These are phyloP conservation scores for Mesembrinibis cayennensis DNA, from an alignment of 2,113 vertebrate genomes.

Conservation along the genomic window DNA sequence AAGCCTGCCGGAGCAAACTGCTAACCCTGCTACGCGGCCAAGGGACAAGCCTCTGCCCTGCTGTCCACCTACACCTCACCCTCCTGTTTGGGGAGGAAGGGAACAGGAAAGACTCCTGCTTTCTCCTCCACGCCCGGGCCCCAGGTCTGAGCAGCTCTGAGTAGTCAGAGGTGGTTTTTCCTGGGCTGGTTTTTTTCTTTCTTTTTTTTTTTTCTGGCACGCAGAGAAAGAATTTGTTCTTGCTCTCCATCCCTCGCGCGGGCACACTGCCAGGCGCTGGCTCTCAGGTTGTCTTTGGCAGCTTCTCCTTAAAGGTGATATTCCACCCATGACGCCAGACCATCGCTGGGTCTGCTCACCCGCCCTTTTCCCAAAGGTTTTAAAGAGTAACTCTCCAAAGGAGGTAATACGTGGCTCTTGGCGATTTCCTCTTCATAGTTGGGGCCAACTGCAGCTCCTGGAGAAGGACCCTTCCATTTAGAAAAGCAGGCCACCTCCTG, in stretches of 20 bases:
- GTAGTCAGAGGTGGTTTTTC: neutral
- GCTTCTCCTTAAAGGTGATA: neutral
- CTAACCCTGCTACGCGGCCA: neutral
- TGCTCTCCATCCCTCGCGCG: neutral
- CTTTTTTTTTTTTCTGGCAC: neutral
- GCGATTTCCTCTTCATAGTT: neutral
- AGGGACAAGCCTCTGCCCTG: neutral
- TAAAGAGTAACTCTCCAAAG: neutral
- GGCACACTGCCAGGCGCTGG: neutral
- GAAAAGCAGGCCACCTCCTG: neutral
- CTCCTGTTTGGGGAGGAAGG: neutral
- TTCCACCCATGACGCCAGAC: neutral
- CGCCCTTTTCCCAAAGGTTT: neutral
- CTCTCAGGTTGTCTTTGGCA: neutral
- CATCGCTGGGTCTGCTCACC: neutral
- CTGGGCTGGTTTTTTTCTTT: neutral
- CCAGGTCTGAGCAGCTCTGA: conserved; percentile 9
- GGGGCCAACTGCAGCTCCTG: neutral
- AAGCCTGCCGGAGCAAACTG: conserved; percentile 24
- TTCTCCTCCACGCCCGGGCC: neutral
- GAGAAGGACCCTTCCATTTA: neutral
- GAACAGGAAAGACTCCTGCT: conserved; percentile 1
- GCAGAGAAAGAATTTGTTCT: conserved; percentile 1
- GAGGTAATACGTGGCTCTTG: neutral
- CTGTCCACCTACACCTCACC: conserved; percentile 32